A percentile compares a stretch with the other conserved stretches of the same genome.
Evolutionary conservation across 2,797 vertebrate genomes (phyloP).

Genomic region (Coregonus sp.): DNA sequence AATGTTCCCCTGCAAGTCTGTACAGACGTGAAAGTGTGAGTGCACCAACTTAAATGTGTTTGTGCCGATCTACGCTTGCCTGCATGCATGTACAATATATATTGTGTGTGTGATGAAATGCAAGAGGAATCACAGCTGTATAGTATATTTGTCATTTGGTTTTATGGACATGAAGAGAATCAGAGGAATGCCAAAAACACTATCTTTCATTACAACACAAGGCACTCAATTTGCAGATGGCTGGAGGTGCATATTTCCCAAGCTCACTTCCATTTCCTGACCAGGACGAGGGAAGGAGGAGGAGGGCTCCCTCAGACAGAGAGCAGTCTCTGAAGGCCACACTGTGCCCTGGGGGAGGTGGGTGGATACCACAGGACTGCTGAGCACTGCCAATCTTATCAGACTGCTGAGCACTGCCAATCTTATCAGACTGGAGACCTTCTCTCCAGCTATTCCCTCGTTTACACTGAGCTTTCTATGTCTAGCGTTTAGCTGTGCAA

Average conservation of each 20-base stretch:
- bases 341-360: neutral
- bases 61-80: neutral
- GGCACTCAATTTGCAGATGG: neutral
- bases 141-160: neutral
- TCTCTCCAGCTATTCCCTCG: neutral
- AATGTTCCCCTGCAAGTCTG: neutral
- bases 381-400: no score
- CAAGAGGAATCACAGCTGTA: neutral
- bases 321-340: constrained; percentile 6
- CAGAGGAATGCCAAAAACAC: neutral
- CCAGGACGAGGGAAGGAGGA: neutral
- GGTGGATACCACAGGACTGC: no score
- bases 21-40: neutral
- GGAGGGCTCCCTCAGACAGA: constrained; percentile 2
- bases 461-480: neutral
- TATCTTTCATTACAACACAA: neutral
- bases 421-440: neutral
- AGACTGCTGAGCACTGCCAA: constrained; percentile 1
- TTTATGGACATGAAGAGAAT: neutral
- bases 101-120: neutral
- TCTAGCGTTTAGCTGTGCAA: neutral
- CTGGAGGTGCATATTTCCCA: constrained; percentile 29
- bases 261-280: constrained; percentile 30
- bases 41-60: neutral
- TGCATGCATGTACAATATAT: neutral